phyloP scores from a whole-genome alignment of 1,140 invertebrate genomes.

The Coptotermes formosanus region DNA sequence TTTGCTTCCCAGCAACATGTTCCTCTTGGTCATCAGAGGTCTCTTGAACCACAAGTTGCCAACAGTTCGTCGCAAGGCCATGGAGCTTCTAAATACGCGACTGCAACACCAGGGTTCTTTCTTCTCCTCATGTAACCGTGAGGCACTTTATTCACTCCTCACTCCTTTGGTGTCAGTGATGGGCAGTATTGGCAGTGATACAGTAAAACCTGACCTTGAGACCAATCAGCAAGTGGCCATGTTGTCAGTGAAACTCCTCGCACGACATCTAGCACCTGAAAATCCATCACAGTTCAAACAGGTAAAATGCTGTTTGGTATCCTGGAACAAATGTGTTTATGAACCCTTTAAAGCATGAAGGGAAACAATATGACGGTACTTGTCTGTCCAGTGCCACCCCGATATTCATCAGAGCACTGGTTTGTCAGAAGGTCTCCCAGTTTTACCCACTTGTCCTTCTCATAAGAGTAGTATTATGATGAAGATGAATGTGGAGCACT shows the following conservation, averaged over 20 bases:
- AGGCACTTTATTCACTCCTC: constrained; percentile 51
- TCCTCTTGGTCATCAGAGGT: constrained; percentile 70
- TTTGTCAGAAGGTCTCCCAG: no score
- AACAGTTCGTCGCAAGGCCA: constrained; percentile 71
- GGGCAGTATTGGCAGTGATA: constrained; percentile 54
- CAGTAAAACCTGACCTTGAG: constrained; percentile 53
- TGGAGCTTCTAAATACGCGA: constrained; percentile 81
- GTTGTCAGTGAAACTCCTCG: constrained; percentile 76
- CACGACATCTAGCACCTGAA: constrained; percentile 62
- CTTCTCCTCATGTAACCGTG: constrained; percentile 49
- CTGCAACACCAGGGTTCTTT: constrained; percentile 62
- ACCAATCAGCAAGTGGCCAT: constrained; percentile 77
- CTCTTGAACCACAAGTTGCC: constrained; percentile 67
- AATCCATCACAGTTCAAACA: constrained; percentile 64
- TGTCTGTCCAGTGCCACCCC: no score
- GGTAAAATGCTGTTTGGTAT: constrained; percentile 36
- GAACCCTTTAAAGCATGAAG: no score
- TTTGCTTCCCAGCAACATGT: constrained; percentile 71
- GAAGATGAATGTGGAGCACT: no score
- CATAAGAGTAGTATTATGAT: no score
- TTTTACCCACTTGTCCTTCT: no score
- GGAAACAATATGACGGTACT: no score
- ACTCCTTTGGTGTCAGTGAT: constrained; percentile 62
- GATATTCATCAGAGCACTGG: no score
- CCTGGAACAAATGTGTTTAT: no score